Evolutionary conservation across 1,140 invertebrate species (phyloP), one percentile per base, ranked within the genome.

Genomic region (Nebria ingens): DNA sequence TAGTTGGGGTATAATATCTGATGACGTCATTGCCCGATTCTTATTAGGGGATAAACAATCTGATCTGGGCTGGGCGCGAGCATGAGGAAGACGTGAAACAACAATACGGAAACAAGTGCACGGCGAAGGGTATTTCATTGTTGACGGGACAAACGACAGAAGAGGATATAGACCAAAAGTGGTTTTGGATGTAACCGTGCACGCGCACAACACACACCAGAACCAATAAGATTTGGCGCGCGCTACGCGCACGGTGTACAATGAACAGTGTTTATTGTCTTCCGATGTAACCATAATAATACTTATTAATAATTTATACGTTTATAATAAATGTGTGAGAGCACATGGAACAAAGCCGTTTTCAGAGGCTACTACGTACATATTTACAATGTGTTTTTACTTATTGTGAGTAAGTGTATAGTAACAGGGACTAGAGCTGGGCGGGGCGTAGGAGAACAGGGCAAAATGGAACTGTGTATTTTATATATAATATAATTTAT

Each of bases 271-370:
- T 45, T 45, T 45, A 45, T 45, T 45, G 40, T 45, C 40, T 45
- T 45, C 40, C 40, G 15, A 45, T 45, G 40, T 45, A 45, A 45
- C 40, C 40, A 45, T 45, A 45, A 45, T 45, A 45, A 45, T 45
- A 45, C 40, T 45, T 45, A 45, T 12, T 17, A 9, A 17, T 45
- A n/a, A n/a, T 45, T 12, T 45, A 45, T 45, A 45, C 6, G 40
- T 45, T 45, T 45, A 45, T 45, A n/a, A n/a, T n/a, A 45, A 45
- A 45, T 45, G 15, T 11, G 40, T 45, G 40, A 45, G 40, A 45
- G 25, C 15, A 45, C 40, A 45, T 45, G 40, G 40, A 45, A 45
- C 40, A 45, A 45, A 45, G 40, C 40, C 40, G 40, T 4, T n/a
- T n/a, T 45, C 15, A 6, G 15, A 11, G 40, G 40, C 40, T 45